Evolutionary conservation across 2,888 invertebrate genomes (phyloP), one percentile per base, ranked within the genome.

Genomic region (Morpho achilles): DNA sequence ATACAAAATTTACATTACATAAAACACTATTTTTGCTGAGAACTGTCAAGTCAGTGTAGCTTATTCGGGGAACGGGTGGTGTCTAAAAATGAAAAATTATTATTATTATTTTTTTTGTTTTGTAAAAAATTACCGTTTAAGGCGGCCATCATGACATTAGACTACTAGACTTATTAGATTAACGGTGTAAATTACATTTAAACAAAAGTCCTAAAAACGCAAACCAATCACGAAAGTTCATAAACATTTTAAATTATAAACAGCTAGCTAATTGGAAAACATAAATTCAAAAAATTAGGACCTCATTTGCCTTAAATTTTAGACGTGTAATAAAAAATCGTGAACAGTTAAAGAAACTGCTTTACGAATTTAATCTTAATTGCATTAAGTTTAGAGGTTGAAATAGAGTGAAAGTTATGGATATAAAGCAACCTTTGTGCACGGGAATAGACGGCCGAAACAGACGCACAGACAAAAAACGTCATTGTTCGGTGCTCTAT

Each of bases 401-500:
- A 4, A 48, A 39, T 63, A 8, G 48, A 32, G 47, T 41, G 44
- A 0, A 10, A 44, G 51, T 46, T 53, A 66, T 62, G 22, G 41
- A 7, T 46, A 8, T 22, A 32, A 53, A 44, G 44, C 47, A 56
- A 60, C 56, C 56, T 56, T 41, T 56, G 43, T 50, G 54, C 32
- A 48, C 32, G 54, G 54, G 48, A 58, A 53, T 46, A 58, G 66
- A 67, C 68, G 61, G 69, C 65, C 65, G 67, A 61, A 65, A 71
- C 70, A 60, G 68, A 69, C 69, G 67, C 66, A 65, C 64, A 65
- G 61, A 65, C 56, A 69, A 71, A 74, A 74, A 70, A 65, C 52
- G 51, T 69, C 69, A 75, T 77, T 76, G 76, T 74, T 73, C 74
- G 69, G 65, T 76, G 75, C 73, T 73, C 74, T 70, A 67, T 80